phyloP scores from a whole-genome alignment of 2,888 invertebrate genomes.

The Lithophane socia region DNA sequence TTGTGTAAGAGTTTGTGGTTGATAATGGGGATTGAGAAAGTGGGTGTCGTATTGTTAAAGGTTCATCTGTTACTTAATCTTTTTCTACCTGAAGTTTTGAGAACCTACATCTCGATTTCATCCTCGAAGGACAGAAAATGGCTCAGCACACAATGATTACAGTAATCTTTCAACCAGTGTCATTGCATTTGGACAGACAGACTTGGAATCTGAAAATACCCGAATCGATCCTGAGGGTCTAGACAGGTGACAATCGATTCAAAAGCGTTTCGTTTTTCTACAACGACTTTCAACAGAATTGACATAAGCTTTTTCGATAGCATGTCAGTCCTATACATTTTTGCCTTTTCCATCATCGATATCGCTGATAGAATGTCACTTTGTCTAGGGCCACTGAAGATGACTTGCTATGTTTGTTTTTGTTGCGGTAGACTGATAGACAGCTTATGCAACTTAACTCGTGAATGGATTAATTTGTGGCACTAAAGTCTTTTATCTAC shows the following conservation, averaged over 20 bases:
- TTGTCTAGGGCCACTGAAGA: background rate
- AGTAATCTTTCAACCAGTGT: background rate
- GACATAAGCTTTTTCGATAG: too few relatives aligned
- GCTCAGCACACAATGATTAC: background rate
- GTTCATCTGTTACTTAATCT: background rate
- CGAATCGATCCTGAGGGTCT: background rate
- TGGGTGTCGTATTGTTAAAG: background rate
- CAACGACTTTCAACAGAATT: too few relatives aligned
- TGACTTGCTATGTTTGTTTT: background rate
- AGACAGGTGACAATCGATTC: too few relatives aligned
- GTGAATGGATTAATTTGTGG: background rate
- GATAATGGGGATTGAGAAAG: conserved; percentile 25
- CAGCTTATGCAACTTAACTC: background rate
- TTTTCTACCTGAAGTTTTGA: background rate
- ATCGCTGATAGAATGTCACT: too few relatives aligned
- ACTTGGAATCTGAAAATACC: background rate
- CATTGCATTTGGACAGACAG: background rate
- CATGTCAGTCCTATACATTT: too few relatives aligned
- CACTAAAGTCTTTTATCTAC: background rate
- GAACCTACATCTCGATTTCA: background rate
- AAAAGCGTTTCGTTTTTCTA: too few relatives aligned
- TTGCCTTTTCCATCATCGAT: too few relatives aligned
- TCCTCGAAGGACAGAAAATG: background rate
- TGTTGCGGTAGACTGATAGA: background rate
- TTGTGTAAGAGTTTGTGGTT: conserved; percentile 22